A percentile compares a stretch with the other conserved stretches of the same genome.
Evolutionary conservation across 2,797 vertebrate species (phyloP).

Genomic region (Dermochelys coriacea): DNA sequence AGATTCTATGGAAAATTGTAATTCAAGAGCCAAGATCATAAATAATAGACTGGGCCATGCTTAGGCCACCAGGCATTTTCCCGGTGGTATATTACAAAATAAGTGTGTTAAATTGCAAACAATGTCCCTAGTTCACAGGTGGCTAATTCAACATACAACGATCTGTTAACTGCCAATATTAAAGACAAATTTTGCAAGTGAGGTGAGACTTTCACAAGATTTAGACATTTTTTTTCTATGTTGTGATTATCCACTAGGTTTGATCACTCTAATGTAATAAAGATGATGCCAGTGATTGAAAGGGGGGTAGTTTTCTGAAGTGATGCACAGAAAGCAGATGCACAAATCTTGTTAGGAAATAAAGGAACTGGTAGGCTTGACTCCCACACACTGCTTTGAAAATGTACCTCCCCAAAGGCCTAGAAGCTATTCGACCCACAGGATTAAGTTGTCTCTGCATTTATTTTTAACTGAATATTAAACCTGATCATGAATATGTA

Average conservation of each 20-base stretch:
- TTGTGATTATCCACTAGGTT: neutral
- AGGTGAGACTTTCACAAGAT: neutral
- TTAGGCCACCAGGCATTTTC: neutral
- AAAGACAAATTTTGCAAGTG: neutral
- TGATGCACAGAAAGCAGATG: neutral
- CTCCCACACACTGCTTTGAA: rapidly evolving
- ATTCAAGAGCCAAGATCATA: neutral
- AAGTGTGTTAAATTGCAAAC: neutral
- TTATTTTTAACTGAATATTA: neutral
- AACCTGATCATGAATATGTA: neutral
- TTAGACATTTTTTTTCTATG: neutral
- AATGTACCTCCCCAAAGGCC: neutral
- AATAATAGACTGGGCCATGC: neutral
- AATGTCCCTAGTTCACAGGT: neutral
- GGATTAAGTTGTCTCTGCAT: rapidly evolving
- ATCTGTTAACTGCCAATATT: neutral
- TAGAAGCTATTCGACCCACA: neutral
- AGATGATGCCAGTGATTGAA: neutral
- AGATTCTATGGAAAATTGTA: neutral
- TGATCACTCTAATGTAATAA: neutral
- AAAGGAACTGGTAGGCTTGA: neutral
- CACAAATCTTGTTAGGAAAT: neutral
- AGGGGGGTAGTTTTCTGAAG: neutral
- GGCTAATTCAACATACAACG: neutral
- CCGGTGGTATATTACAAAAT: neutral